These are phyloP conservation scores for Lerema accius DNA, from an alignment of 1,140 invertebrate genomes.

Conservation along the genomic window DNA sequence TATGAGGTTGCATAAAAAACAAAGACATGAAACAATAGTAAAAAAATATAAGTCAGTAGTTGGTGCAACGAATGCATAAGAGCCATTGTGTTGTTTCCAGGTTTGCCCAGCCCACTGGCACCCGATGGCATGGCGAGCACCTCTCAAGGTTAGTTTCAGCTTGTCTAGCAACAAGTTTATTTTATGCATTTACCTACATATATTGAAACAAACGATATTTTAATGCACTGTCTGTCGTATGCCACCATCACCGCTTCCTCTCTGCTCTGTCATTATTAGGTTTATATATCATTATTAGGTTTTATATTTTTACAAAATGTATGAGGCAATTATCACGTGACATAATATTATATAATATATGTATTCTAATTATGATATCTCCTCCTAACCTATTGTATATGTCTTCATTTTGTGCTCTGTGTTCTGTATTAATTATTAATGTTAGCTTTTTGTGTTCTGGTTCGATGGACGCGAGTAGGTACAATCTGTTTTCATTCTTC, in stretches of 20 bases:
- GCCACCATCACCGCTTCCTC: slow-evolving; percentile 84
- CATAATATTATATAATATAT: slow-evolving; percentile 72
- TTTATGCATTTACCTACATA: slow-evolving; percentile 81
- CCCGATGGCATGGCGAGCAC: slow-evolving; percentile 89
- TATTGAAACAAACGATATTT: slow-evolving; percentile 81
- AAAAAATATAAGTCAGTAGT: slow-evolving; percentile 2
- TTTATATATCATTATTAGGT: slow-evolving; percentile 80
- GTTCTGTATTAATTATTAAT: slow-evolving; percentile 79
- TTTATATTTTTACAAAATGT: slow-evolving; percentile 77
- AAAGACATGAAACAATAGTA: neutral
- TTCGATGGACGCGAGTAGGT: slow-evolving; percentile 67
- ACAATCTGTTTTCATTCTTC: slow-evolving; percentile 49
- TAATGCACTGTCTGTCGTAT: slow-evolving; percentile 84
- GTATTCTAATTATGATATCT: slow-evolving; percentile 77
- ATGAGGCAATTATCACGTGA: slow-evolving; percentile 81
- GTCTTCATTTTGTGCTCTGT: slow-evolving; percentile 81
- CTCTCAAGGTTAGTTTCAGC: slow-evolving; percentile 91
- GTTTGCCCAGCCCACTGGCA: slow-evolving; percentile 71
- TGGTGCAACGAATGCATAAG: slow-evolving; percentile 40
- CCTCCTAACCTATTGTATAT: slow-evolving; percentile 81
- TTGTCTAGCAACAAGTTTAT: slow-evolving; percentile 78
- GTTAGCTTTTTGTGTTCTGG: slow-evolving; percentile 81
- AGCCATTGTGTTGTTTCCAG: slow-evolving; percentile 57
- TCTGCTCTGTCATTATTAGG: slow-evolving; percentile 83
- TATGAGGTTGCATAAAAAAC: neutral